Base-by-base conservation (phyloP, 2,888 invertebrate genomes). In the Xestobium rufovillosum region DNA sequence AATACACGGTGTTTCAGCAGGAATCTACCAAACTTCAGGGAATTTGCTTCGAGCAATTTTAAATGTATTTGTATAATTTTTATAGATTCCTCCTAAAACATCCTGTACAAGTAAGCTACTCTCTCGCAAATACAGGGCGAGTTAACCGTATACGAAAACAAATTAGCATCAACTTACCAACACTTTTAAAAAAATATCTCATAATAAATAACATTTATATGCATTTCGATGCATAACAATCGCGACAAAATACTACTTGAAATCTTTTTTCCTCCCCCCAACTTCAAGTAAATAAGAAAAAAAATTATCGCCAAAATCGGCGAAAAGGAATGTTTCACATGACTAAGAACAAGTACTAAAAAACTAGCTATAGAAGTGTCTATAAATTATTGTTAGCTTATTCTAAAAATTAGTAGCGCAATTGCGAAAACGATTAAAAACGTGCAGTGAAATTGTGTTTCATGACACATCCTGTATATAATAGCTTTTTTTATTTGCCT, bases 281-380 rank as follows among this genome's bases (percentile, higher is more conserved):
- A 41, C 45, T 49, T 47, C 44, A 47, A n/a, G n/a, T n/a, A n/a
- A n/a, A n/a, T n/a, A n/a, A n/a, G n/a, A n/a, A n/a, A n/a, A n/a
- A n/a, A n/a, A n/a, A n/a, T n/a, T n/a, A n/a, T n/a, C n/a, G n/a
- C n/a, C n/a, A n/a, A n/a, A n/a, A n/a, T n/a, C n/a, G n/a, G n/a
- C n/a, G n/a, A 48, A 25, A 45, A 49, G 59, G 59, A 59, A 57
- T 59, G 59, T 59, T 44, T 45, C 48, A 52, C 47, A 47, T 30
- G 29, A 19, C 23, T 19, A 26, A 45, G 43, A 43, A 43, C 48
- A 40, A 38, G 41, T 41, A 38, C 30, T 38, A 33, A 31, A 36
- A 35, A 38, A 26, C 13, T 34, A 43, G 38, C 36, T 14, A 25
- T 17, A 38, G 38, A 33, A 31, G 45, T 42, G 43, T 32, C 30